Conservation (phyloP, 1,140 invertebrate species). For the Drosophila pectinifera region DNA sequence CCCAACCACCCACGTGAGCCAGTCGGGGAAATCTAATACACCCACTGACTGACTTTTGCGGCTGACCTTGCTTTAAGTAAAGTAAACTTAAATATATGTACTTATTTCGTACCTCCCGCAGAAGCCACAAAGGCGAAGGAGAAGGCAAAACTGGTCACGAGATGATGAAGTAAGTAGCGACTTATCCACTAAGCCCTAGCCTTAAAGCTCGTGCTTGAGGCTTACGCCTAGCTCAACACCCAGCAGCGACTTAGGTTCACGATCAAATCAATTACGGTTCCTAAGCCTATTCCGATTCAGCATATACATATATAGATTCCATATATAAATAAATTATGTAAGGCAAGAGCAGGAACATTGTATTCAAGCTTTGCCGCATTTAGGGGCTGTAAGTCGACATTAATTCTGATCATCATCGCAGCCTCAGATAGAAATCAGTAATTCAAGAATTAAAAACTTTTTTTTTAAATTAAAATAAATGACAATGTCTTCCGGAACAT, state of each 20-base stretch:
- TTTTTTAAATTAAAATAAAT: no score
- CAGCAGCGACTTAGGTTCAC: slow-evolving; percentile 64
- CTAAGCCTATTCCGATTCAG: slow-evolving; percentile 17
- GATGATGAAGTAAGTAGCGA: slow-evolving; percentile 64
- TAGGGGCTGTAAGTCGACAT: slow-evolving; percentile 31
- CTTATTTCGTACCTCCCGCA: slow-evolving; percentile 28
- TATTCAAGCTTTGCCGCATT: slow-evolving; percentile 31
- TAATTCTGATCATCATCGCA: slow-evolving; percentile 29
- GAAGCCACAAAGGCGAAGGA: slow-evolving; percentile 38
- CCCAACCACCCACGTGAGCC: no score
- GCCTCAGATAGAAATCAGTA: background rate
- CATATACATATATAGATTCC: background rate
- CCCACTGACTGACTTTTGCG: slow-evolving; percentile 59
- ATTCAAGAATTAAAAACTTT: background rate
- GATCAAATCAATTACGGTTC: slow-evolving; percentile 70
- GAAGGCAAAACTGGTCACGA: slow-evolving; percentile 32
- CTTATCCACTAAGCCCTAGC: slow-evolving; percentile 24
- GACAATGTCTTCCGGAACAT: no score
- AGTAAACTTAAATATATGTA: slow-evolving; percentile 24
- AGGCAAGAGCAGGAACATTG: slow-evolving; percentile 54
- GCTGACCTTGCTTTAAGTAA: slow-evolving; percentile 70
- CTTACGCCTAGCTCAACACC: slow-evolving; percentile 37
- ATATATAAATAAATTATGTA: background rate
- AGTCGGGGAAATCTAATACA: slow-evolving; percentile 66
- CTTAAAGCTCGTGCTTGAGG: slow-evolving; percentile 18